phyloP scores from a whole-genome alignment of 2,888 invertebrate species.

The Onchidella celtica region DNA sequence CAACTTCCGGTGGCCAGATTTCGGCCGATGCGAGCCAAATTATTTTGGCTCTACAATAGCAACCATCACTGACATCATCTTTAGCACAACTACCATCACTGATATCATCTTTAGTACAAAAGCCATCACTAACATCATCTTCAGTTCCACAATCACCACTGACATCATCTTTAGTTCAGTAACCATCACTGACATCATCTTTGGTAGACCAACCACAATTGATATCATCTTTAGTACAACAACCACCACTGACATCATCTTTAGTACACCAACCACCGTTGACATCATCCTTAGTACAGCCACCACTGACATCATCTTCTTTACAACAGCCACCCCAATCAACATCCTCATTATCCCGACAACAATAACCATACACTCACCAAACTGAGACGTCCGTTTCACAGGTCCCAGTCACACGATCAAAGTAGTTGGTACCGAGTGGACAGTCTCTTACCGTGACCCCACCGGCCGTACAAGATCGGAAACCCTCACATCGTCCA shows the following conservation, averaged over 20 bases:
- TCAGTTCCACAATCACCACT: slow-evolving; percentile 6
- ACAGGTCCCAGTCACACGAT: not conserved
- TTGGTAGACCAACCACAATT: not conserved
- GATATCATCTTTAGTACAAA: not conserved
- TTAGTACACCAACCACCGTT: not conserved
- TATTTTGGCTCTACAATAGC: no score
- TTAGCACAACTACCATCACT: no score
- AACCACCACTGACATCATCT: not conserved
- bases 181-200: slow-evolving; percentile 4
- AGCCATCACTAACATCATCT: not conserved
- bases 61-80: no score
- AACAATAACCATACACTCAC: no score
- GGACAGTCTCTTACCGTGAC: not conserved
- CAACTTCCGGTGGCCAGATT: no score
- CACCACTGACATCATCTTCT: slow-evolving; percentile 4
- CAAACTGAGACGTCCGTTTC: not conserved
- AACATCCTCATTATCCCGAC: slow-evolving; percentile 7
- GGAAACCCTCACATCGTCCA: not conserved
- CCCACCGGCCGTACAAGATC: not conserved
- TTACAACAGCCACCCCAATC: not conserved
- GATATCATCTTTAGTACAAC: not conserved
- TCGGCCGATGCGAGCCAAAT: no score
- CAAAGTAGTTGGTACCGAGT: not conserved
- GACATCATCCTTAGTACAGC: not conserved
- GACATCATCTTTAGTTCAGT: slow-evolving; percentile 7